These are phyloP conservation scores for Gasteruption jaculator DNA, from an alignment of 2,888 invertebrate genomes.

Conservation along the genomic window DNA sequence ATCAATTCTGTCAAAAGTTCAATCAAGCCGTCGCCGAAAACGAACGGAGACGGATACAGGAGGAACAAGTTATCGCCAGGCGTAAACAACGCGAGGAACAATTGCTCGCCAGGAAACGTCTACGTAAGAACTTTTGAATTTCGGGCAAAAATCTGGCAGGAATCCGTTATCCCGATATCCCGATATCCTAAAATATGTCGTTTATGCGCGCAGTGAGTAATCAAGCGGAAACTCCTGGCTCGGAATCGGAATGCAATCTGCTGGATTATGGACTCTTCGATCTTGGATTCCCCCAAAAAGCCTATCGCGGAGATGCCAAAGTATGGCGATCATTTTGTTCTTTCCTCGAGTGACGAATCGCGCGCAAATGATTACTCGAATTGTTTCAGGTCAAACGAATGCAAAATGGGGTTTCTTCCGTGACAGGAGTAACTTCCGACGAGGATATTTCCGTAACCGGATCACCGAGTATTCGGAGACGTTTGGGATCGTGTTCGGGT, in stretches of 20 bases:
- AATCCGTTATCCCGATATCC: too few species aligned
- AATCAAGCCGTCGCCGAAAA: slow-evolving; percentile 81
- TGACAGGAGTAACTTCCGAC: slow-evolving; percentile 60
- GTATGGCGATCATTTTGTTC: slow-evolving; percentile 27
- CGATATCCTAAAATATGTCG: too few species aligned
- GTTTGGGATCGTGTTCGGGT: slow-evolving; percentile 61
- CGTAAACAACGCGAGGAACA: slow-evolving; percentile 73
- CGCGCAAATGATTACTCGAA: too few species aligned
- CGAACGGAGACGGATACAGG: slow-evolving; percentile 73
- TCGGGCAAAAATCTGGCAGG: too few species aligned
- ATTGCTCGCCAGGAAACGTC: slow-evolving; percentile 59
- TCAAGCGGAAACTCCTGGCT: slow-evolving; percentile 68
- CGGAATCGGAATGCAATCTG: slow-evolving; percentile 68
- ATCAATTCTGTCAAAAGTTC: slow-evolving; percentile 84
- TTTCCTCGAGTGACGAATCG: too few species aligned
- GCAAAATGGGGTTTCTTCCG: slow-evolving; percentile 53
- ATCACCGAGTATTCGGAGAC: slow-evolving; percentile 65
- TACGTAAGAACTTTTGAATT: slow-evolving; percentile 56
- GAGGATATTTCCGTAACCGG: slow-evolving; percentile 61
- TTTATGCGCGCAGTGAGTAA: slow-evolving; percentile 56
- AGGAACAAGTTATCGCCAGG: slow-evolving; percentile 80
- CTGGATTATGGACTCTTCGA: slow-evolving; percentile 77
- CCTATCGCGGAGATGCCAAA: slow-evolving; percentile 48
- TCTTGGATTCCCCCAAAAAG: slow-evolving; percentile 60
- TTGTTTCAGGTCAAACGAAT: slow-evolving; percentile 50